Evolutionary conservation across 2,113 vertebrate species (phyloP).

Genomic region (Cariama cristata): DNA sequence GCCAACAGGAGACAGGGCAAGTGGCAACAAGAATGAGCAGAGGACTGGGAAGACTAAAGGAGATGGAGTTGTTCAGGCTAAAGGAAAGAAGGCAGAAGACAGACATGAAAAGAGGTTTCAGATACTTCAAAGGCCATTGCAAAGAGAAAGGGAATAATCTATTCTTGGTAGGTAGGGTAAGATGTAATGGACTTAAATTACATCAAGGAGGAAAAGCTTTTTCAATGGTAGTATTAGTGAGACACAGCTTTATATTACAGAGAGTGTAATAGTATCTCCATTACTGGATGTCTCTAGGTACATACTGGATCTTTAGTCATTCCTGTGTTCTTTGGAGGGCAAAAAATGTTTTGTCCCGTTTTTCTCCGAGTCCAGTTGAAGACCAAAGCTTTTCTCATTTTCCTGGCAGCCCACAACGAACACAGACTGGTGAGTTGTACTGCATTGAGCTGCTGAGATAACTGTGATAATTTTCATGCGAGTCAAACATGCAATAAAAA

Average conservation of each 20-base stretch:
- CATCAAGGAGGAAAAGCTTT: conserved; percentile 25
- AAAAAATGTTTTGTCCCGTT: background rate
- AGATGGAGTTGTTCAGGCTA: background rate
- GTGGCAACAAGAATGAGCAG: background rate
- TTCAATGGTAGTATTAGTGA: conserved; percentile 50
- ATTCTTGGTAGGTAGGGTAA: background rate
- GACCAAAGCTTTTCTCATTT: background rate
- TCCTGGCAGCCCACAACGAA: background rate
- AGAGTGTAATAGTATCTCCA: background rate
- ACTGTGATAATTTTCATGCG: background rate
- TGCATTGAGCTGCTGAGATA: background rate
- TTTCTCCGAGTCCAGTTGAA: background rate
- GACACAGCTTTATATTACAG: background rate
- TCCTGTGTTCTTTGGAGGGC: background rate
- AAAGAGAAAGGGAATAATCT: background rate
- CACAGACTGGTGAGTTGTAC: background rate
- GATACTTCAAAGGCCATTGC: background rate
- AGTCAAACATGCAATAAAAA: background rate
- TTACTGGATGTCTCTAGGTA: conserved; percentile 20
- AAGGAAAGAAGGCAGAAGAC: background rate
- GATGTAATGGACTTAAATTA: conserved; percentile 48
- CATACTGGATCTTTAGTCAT: background rate
- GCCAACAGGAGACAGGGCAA: background rate
- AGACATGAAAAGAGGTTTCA: background rate
- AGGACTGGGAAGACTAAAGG: background rate